These are phyloP conservation scores for Antheraea pernyi DNA, from an alignment of 1,140 invertebrate genomes.

Conservation along the genomic window DNA sequence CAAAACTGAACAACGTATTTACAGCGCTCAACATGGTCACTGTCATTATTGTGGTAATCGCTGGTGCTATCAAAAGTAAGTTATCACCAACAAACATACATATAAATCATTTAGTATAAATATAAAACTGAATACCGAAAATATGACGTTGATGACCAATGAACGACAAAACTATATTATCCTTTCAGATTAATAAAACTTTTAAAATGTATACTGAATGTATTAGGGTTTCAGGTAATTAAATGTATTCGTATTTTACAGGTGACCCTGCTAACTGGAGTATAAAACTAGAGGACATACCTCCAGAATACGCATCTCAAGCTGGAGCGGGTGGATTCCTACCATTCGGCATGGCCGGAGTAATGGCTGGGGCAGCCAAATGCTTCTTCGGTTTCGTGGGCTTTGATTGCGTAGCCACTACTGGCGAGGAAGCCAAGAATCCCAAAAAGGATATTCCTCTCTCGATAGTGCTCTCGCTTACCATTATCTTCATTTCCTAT, in stretches of 20 bases:
- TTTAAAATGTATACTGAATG: too few species aligned
- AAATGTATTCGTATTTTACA: conserved; percentile 36
- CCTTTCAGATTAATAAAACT: too few species aligned
- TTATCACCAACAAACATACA: background rate
- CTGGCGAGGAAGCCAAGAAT: conserved; percentile 92
- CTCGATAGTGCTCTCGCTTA: conserved; percentile 90
- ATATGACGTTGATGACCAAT: too few species aligned
- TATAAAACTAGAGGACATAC: conserved; percentile 80
- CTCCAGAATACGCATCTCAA: conserved; percentile 61
- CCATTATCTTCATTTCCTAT: conserved; percentile 90
- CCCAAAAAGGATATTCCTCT: conserved; percentile 93
- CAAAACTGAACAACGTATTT: conserved; percentile 94
- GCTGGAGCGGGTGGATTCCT: conserved; percentile 89
- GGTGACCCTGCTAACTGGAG: conserved; percentile 85
- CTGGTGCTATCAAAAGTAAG: conserved; percentile 90
- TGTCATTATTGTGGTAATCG: conserved; percentile 90
- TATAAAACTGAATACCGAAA: too few species aligned
- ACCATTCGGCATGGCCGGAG: conserved; percentile 89
- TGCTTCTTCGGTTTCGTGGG: conserved; percentile 96
- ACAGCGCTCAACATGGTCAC: conserved; percentile 92
- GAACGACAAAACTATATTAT: too few species aligned
- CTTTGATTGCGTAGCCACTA: conserved; percentile 93
- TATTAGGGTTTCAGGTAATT: too few species aligned
- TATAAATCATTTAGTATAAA: too few species aligned
- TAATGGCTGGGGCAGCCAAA: conserved; percentile 91